A percentile compares a stretch with the other conserved stretches of the same genome.
phyloP scores from a whole-genome alignment of 2,113 vertebrate species.

The Syrmaticus mikado region DNA sequence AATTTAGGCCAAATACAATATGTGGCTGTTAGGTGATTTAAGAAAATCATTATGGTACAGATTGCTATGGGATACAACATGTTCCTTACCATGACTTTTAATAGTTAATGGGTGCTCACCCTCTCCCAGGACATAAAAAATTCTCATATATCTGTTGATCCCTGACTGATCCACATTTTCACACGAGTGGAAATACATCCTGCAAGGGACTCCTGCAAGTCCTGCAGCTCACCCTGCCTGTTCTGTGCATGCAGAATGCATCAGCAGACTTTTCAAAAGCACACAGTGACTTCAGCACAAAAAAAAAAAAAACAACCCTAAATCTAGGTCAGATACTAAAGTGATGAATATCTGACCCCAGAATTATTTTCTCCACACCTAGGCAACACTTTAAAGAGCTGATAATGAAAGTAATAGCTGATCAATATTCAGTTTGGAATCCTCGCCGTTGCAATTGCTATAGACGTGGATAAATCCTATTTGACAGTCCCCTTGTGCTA shows the following conservation, averaged over 20 bases:
- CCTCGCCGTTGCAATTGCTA: background rate
- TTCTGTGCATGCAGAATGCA: background rate
- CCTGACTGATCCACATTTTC: background rate
- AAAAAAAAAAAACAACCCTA: background rate
- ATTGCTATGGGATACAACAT: background rate
- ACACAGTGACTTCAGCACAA: background rate
- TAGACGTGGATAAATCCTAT: background rate
- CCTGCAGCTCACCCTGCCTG: background rate
- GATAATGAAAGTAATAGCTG: background rate
- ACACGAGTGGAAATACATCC: background rate
- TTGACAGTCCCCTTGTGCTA: background rate
- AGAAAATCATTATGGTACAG: background rate
- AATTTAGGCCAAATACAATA: background rate
- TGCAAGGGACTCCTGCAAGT: background rate
- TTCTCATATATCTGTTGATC: background rate
- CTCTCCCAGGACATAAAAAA: background rate
- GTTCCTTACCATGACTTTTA: background rate
- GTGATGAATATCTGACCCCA: background rate
- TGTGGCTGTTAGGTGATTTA: background rate
- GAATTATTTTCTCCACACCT: background rate
- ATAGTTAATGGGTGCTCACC: background rate
- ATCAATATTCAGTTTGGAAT: background rate
- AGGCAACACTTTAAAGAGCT: background rate
- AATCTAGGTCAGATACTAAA: background rate
- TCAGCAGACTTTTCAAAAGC: background rate